Percentiles rank a stretch among this genome's conserved stretches.
These are phyloP conservation scores for Periplaneta americana DNA, from an alignment of 1,140 invertebrate species.

Conservation along the genomic window DNA sequence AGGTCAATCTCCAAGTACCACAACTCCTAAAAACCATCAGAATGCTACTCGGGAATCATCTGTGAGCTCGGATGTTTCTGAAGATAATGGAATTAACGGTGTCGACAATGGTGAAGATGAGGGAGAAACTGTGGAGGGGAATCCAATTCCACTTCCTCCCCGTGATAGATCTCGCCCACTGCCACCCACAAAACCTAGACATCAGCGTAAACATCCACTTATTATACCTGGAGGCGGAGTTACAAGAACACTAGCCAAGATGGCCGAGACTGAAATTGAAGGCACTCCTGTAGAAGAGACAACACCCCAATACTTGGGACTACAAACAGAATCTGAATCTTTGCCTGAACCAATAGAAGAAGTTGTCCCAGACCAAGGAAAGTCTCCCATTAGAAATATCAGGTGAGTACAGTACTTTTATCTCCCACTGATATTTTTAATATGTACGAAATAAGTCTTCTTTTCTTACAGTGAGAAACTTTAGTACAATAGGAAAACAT, in stretches of 20 bases:
- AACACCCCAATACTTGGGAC: neutral
- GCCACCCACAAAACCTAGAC: conserved; percentile 61
- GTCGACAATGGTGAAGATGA: conserved; percentile 20
- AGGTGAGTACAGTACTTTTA: neutral
- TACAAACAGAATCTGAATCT: conserved; percentile 18
- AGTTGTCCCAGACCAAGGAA: neutral
- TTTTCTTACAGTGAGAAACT: too few relatives aligned
- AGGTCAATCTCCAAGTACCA: neutral
- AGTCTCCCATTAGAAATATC: neutral
- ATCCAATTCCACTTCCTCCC: conserved; percentile 78
- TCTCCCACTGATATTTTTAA: too few relatives aligned
- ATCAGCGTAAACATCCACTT: conserved; percentile 83
- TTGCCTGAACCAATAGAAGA: conserved; percentile 12
- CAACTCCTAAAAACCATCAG: neutral
- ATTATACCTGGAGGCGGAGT: conserved; percentile 65
- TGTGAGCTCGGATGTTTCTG: conserved; percentile 1
- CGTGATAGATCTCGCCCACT: conserved; percentile 66
- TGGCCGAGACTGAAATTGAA: conserved; percentile 37
- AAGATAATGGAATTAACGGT: neutral
- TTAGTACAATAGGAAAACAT: too few relatives aligned
- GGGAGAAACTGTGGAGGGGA: conserved; percentile 38
- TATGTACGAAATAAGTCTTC: too few relatives aligned
- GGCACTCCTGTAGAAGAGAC: conserved; percentile 8
- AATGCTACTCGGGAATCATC: neutral
- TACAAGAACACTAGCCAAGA: conserved; percentile 54